Evolutionary conservation across 1,140 invertebrate genomes (phyloP).

Genomic region (Papilio xuthus): DNA sequence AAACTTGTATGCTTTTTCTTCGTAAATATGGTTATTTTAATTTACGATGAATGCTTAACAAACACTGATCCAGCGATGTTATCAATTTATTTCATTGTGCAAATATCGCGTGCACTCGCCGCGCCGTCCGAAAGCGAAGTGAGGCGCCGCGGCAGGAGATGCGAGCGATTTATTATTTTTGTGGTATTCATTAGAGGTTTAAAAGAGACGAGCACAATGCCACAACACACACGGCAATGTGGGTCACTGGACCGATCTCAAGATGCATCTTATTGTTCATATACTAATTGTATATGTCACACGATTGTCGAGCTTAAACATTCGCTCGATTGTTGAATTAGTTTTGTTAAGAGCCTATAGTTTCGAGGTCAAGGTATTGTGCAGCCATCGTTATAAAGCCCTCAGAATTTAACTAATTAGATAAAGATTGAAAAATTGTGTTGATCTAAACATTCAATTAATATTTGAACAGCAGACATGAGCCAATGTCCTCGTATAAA

Average conservation of each 20-base stretch:
- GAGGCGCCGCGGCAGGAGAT: conserved; percentile 47
- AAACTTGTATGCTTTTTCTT: conserved; percentile 27
- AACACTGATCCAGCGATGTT: conserved; percentile 9
- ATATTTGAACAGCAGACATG: background rate
- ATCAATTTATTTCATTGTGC: conserved; percentile 33
- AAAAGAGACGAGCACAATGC: conserved; percentile 59
- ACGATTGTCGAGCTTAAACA: conserved; percentile 43
- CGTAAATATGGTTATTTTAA: conserved; percentile 13
- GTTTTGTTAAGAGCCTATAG: background rate
- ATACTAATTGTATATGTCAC: conserved; percentile 36
- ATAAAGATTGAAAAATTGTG: background rate
- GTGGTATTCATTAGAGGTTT: conserved; percentile 46
- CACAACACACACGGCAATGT: conserved; percentile 63
- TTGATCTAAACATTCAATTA: background rate
- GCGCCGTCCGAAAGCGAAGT: conserved; percentile 60
- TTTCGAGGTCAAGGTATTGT: conserved; percentile 34
- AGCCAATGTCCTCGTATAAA: background rate
- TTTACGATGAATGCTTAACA: background rate
- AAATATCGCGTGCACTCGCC: conserved; percentile 50
- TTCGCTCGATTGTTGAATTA: conserved; percentile 27
- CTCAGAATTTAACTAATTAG: background rate
- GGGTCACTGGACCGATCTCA: conserved; percentile 64
- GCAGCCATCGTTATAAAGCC: background rate
- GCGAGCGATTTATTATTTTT: conserved; percentile 65
- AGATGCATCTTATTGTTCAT: conserved; percentile 65